A percentile compares a stretch with the other conserved stretches of the same genome.
phyloP scores from a whole-genome alignment of 2,797 vertebrate species.

The Eidolon dupreanum region DNA sequence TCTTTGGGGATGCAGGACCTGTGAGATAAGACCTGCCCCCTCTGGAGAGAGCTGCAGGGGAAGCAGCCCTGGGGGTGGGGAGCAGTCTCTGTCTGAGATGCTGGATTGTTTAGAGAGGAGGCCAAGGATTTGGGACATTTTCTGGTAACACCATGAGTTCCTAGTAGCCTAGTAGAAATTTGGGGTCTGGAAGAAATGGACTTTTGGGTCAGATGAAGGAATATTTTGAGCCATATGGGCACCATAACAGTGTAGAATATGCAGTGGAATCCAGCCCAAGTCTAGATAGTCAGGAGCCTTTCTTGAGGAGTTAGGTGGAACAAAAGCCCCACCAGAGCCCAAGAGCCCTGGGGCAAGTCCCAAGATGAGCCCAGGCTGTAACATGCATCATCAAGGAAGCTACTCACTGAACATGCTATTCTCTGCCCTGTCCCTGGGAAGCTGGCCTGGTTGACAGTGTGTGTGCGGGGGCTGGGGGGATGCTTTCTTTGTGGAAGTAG shows the following conservation, averaged over 20 bases:
- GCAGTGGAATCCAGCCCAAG: neutral
- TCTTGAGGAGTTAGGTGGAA: neutral
- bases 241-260: neutral
- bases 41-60: neutral
- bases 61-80: too few relatives aligned
- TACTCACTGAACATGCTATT: accelerated
- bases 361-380: neutral
- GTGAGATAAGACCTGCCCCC: neutral
- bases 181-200: neutral
- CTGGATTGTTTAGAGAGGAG: neutral
- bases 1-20: neutral
- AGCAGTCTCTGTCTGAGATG: neutral
- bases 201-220: neutral
- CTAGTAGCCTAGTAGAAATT: neutral
- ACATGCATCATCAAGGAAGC: neutral
- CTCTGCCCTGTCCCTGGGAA: neutral
- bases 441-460: neutral
- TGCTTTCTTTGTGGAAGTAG: neutral
- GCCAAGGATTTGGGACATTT: neutral
- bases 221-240: neutral
- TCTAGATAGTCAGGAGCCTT: neutral
- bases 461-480: too few relatives aligned
- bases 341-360: too few relatives aligned
- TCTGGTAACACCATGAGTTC: neutral
- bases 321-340: neutral